Percentiles rank a stretch among this genome's conserved stretches.
These are phyloP conservation scores for Hetaerina titia DNA, from an alignment of 2,888 invertebrate species.

Conservation along the genomic window DNA sequence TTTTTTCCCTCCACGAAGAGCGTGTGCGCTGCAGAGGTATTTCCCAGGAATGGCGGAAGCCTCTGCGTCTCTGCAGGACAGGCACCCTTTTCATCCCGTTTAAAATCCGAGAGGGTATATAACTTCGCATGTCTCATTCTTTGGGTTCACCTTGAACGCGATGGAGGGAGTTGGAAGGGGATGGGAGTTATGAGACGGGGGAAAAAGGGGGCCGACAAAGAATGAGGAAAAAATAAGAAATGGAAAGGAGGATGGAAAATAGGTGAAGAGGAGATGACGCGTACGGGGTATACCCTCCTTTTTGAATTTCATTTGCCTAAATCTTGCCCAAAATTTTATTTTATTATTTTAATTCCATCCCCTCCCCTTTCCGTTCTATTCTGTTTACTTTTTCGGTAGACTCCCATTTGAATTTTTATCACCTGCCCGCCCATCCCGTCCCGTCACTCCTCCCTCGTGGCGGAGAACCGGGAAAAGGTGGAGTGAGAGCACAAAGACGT, in stretches of 20 bases:
- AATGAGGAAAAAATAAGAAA: background rate
- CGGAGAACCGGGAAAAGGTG: background rate
- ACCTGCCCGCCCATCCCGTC: background rate
- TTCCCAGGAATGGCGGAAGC: too few relatives aligned
- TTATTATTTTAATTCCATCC: background rate
- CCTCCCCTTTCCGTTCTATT: background rate
- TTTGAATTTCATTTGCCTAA: slow-evolving; percentile 15
- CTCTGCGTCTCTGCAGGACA: too few relatives aligned
- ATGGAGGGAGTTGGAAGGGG: background rate
- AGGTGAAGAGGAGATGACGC: background rate
- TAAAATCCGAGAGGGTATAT: too few relatives aligned
- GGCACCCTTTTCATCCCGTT: too few relatives aligned
- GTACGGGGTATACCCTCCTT: background rate
- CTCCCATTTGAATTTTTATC: slow-evolving; percentile 20
- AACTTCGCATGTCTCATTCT: background rate
- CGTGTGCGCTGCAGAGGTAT: too few relatives aligned
- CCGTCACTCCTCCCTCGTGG: background rate
- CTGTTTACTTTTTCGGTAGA: slow-evolving; percentile 40
- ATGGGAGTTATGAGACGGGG: background rate
- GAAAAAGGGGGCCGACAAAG: background rate
- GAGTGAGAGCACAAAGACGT: background rate
- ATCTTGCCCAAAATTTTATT: background rate
- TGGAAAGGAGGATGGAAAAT: background rate
- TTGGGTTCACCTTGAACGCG: background rate
- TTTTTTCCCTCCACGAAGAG: too few relatives aligned